Evolutionary conservation across 2,888 invertebrate species (phyloP).

Genomic region (Euplexia lucipara): DNA sequence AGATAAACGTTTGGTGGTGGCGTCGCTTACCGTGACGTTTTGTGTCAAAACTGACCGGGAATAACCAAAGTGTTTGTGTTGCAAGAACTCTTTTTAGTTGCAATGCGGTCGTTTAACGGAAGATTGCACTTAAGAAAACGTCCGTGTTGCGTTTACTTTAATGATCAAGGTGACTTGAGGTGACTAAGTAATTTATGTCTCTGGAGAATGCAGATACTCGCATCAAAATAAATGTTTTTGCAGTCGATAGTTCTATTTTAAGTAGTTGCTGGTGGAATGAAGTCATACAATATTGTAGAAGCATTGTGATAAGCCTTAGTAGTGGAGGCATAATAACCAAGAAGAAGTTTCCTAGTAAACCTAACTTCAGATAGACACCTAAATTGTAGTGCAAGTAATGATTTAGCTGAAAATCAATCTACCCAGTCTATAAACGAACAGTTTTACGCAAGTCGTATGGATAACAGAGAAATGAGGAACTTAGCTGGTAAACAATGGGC

Average conservation of each 20-base stretch:
- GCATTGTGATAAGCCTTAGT: too few relatives aligned
- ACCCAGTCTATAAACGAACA: constrained; percentile 1
- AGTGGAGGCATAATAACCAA: too few relatives aligned
- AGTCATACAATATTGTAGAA: too few relatives aligned
- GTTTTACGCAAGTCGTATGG: constrained; percentile 33
- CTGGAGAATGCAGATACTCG: not conserved
- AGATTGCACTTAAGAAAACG: constrained; percentile 31
- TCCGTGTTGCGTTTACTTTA: constrained; percentile 26
- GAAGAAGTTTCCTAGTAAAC: too few relatives aligned
- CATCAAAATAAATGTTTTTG: not conserved
- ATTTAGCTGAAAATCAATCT: not conserved
- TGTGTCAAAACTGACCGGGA: constrained; percentile 63
- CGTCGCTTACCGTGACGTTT: constrained; percentile 69
- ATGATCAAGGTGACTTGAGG: not conserved
- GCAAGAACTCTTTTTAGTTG: constrained; percentile 50
- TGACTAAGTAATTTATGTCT: constrained; percentile 15
- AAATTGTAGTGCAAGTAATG: not conserved
- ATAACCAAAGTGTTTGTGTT: constrained; percentile 55
- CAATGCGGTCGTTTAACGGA: constrained; percentile 35
- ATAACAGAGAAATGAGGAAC: constrained; percentile 56
- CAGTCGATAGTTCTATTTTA: not conserved
- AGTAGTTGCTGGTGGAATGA: too few relatives aligned
- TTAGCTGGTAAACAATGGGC: constrained; percentile 47
- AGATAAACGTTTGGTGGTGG: constrained; percentile 48
- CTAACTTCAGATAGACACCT: too few relatives aligned